These are phyloP conservation scores for Aleiodes sp. DNA, from an alignment of 1,140 invertebrate species.

Conservation along the genomic window DNA sequence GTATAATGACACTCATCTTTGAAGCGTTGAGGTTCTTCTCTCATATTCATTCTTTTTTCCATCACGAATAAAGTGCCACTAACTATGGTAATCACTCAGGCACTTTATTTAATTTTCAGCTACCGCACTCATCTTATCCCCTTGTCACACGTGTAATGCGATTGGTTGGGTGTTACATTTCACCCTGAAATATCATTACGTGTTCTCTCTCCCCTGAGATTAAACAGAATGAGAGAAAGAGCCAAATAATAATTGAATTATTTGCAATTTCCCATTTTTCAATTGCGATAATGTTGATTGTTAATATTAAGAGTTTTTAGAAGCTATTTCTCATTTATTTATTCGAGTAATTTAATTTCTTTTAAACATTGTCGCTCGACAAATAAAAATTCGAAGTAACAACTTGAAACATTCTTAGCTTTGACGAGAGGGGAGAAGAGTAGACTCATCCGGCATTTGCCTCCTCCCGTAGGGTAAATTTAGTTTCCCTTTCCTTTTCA, in stretches of 20 bases:
- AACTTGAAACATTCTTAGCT: constrained; percentile 35
- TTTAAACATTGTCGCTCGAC: too few relatives aligned
- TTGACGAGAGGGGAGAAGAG: constrained; percentile 38
- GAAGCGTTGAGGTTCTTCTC: neutral
- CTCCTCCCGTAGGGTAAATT: neutral
- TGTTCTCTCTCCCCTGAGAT: neutral
- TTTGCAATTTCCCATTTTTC: too few relatives aligned
- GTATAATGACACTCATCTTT: constrained; percentile 10
- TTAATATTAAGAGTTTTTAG: too few relatives aligned
- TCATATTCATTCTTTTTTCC: neutral
- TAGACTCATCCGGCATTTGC: constrained; percentile 26
- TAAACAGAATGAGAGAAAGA: neutral
- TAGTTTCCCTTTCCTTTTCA: neutral
- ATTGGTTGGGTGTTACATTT: constrained; percentile 2
- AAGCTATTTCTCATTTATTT: too few relatives aligned
- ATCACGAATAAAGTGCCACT: constrained; percentile 7
- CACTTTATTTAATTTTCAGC: constrained; percentile 18
- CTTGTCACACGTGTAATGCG: constrained; percentile 11
- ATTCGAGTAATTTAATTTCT: neutral
- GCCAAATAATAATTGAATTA: neutral
- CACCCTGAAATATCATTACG: constrained; percentile 8
- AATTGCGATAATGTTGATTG: too few relatives aligned
- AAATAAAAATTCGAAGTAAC: neutral
- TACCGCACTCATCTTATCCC: constrained; percentile 9
- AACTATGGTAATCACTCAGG: constrained; percentile 6